phyloP scores from a whole-genome alignment of 2,797 vertebrate species.

The Pantherophis alleghaniensis region DNA sequence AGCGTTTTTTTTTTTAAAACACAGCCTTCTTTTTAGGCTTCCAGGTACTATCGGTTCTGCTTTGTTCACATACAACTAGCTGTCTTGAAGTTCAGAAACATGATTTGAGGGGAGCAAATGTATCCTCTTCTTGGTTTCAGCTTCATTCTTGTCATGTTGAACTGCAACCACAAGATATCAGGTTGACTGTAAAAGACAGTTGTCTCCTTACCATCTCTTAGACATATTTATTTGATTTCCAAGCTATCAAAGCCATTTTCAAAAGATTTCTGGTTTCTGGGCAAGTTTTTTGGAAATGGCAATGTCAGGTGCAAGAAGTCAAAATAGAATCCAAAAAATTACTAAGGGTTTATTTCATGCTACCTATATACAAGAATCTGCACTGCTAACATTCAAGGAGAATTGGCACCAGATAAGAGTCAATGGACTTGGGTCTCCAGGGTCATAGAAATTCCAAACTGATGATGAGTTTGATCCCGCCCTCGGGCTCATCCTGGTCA shows the following conservation, averaged over 20 bases:
- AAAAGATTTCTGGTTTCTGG: neutral
- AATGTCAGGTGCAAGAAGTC: neutral
- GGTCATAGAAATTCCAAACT: neutral
- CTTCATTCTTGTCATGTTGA: neutral
- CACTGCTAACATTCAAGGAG: neutral
- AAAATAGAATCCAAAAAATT: neutral
- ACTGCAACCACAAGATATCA: neutral
- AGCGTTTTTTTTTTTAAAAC: neutral
- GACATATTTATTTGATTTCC: neutral
- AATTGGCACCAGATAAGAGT: neutral
- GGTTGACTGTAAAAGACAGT: neutral
- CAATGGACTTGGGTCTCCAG: neutral
- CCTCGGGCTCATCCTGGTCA: neutral
- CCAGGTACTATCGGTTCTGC: neutral
- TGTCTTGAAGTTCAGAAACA: neutral
- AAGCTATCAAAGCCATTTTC: slow-evolving; percentile 1
- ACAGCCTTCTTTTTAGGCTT: neutral
- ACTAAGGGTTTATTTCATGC: neutral
- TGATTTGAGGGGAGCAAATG: neutral
- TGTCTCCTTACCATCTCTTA: neutral
- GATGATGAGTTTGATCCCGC: neutral
- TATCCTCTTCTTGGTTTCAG: neutral
- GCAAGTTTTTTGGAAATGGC: neutral
- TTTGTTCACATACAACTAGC: neutral
- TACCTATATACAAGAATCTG: neutral